Evolutionary conservation across 2,888 invertebrate species (phyloP).

Genomic region (Acanthoscelides obtectus): DNA sequence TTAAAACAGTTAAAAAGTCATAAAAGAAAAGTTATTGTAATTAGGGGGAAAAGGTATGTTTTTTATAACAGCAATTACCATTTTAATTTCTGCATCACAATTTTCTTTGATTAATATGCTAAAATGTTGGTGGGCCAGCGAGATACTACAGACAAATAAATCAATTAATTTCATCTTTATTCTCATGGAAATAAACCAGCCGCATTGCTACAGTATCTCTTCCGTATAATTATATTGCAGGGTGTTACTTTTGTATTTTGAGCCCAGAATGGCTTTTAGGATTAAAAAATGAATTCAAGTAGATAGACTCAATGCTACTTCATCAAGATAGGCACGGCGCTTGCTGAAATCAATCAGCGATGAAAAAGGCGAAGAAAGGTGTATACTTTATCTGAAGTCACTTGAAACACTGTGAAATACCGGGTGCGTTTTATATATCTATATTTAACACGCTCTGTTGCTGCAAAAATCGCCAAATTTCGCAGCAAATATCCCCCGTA

Average conservation of each 20-base stretch:
- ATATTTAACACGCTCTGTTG: no score
- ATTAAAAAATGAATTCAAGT: neutral
- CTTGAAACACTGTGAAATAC: no score
- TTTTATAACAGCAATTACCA: conserved; percentile 4
- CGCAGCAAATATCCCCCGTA: no score
- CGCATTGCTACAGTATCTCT: neutral
- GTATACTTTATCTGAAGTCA: no score
- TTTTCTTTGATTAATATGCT: neutral
- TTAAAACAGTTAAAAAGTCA: conserved; percentile 1
- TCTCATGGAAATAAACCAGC: neutral
- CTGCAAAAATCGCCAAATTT: no score
- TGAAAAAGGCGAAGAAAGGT: no score
- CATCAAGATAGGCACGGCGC: no score
- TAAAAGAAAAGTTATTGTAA: conserved; percentile 3
- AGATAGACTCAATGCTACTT: no score
- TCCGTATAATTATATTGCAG: neutral
- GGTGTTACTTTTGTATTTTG: neutral
- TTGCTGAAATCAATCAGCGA: no score
- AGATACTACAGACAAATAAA: neutral
- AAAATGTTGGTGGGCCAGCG: neutral
- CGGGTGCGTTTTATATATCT: no score
- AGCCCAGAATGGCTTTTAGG: neutral
- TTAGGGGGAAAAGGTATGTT: conserved; percentile 1
- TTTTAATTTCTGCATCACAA: conserved; percentile 1
- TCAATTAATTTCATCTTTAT: neutral